phyloP scores from a whole-genome alignment of 2,797 vertebrate genomes.

The Triplophysa yarkandensis region DNA sequence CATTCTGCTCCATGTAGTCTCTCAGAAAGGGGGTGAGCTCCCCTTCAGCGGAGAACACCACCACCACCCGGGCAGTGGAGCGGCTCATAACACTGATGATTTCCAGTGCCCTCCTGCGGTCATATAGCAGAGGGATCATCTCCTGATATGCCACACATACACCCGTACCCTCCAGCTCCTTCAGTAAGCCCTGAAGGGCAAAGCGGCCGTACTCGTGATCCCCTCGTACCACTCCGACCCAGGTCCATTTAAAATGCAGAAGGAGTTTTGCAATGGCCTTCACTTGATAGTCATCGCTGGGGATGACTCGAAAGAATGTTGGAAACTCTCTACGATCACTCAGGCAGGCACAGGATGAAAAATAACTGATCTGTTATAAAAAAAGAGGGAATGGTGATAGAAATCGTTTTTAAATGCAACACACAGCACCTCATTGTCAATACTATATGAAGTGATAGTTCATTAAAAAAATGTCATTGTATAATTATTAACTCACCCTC shows the following conservation, averaged over 20 bases:
- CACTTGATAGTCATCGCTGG: slow-evolving; percentile 78
- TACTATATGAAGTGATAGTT: too few species aligned
- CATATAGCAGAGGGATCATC: slow-evolving; percentile 75
- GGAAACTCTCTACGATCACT: slow-evolving; percentile 72
- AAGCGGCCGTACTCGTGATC: slow-evolving; percentile 78
- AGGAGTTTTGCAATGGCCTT: slow-evolving; percentile 75
- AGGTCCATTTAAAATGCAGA: slow-evolving; percentile 73
- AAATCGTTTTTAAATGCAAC: not conserved
- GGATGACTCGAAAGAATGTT: slow-evolving; percentile 77
- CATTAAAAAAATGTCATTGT: too few species aligned
- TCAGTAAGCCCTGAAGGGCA: slow-evolving; percentile 72
- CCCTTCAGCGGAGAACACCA: slow-evolving; percentile 76
- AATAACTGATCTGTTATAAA: slow-evolving; percentile 76
- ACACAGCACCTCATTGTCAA: too few species aligned
- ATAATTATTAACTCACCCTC: too few species aligned
- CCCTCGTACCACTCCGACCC: slow-evolving; percentile 73
- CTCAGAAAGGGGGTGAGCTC: slow-evolving; percentile 75
- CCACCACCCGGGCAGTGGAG: slow-evolving; percentile 73
- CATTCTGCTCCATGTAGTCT: slow-evolving; percentile 74
- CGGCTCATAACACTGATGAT: slow-evolving; percentile 72
- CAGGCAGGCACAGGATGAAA: slow-evolving; percentile 76
- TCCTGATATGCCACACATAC: slow-evolving; percentile 75
- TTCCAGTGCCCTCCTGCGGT: slow-evolving; percentile 63
- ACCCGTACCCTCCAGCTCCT: slow-evolving; percentile 66
- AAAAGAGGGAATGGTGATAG: not conserved